Evolutionary conservation across 2,113 vertebrate species (phyloP), one percentile per base, ranked within the genome.

Genomic region (Nerophis lumbriciformis): DNA sequence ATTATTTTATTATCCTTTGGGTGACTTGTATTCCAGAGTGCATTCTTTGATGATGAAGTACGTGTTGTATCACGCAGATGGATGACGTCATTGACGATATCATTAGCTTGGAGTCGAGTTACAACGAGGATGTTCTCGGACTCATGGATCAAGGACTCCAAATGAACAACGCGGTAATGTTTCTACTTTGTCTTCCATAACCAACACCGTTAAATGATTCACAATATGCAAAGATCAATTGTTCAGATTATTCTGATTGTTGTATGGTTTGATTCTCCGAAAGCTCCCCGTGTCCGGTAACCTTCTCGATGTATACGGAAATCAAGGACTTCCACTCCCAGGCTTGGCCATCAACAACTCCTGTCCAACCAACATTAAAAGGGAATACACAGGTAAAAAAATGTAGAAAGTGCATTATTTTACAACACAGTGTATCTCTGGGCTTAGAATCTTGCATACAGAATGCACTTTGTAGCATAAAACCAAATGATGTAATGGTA

Each of bases 11-110:
- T 42, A 28, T 10, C 3, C 39, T 19, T 48, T 12, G 36, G n/a
- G 61, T 35, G 7, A 4, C 6, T 6, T 8, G 8, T 45, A 12
- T 36, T 5, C 16, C 28, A 10, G 5, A 6, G 12, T 15, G 0
- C 38, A 39, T 47, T 6, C n/a, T 49, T 12, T 42, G 9, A 6
- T 56, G 1, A 13, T 35, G 13, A 48, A 48, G 9, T 47, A 7
- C 5, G 1, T 48, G 65, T 44, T 65, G 2, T 60, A 5, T 66
- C 51, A 21, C 38, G 37, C 77, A 94, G 94, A 95, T 95, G 80
- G 92, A 95, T 74, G 94, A 95, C 68, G 94, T 96, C 53, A 95
- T 96, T 36, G 93, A 95, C 80, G 94, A 95, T 80, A 95, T 96
- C 72, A 95, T 96, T 70, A 95, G 94, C 84, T 83, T 96, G 78